Conservation (phyloP, 23 tunicate species). For the Phallusia fumigata region DNA sequence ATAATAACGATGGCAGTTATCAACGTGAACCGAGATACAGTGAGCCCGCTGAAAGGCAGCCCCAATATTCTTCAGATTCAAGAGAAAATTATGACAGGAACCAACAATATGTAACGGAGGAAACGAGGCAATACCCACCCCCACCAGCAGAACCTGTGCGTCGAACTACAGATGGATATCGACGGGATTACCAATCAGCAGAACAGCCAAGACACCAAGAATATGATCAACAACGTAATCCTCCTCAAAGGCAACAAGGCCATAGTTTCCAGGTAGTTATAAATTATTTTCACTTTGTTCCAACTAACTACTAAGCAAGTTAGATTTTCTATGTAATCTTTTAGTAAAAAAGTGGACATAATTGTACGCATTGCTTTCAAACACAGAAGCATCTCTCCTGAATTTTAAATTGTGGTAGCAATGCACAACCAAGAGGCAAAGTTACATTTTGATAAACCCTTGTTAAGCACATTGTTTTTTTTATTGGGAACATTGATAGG, state of each 20-base stretch:
- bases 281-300: too few relatives aligned
- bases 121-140: not conserved
- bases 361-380: too few relatives aligned
- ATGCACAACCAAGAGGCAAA: too few relatives aligned
- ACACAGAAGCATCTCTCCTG: too few relatives aligned
- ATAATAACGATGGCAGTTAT: not conserved
- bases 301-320: too few relatives aligned
- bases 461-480: too few relatives aligned
- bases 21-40: not conserved
- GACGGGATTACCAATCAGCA: not conserved
- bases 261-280: too few relatives aligned
- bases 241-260: not conserved
- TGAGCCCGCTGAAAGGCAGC: not conserved
- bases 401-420: too few relatives aligned
- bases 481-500: too few relatives aligned
- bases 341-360: too few relatives aligned
- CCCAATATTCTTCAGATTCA: not conserved
- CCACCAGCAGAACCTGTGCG: not conserved
- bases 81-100: not conserved
- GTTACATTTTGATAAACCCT: too few relatives aligned
- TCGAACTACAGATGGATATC: not conserved
- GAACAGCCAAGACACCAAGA: not conserved
- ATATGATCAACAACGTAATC: not conserved
- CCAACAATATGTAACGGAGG: not conserved
- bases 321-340: too few relatives aligned